phyloP scores from a whole-genome alignment of 2,113 vertebrate species.

The Leucopsar rothschildi region DNA sequence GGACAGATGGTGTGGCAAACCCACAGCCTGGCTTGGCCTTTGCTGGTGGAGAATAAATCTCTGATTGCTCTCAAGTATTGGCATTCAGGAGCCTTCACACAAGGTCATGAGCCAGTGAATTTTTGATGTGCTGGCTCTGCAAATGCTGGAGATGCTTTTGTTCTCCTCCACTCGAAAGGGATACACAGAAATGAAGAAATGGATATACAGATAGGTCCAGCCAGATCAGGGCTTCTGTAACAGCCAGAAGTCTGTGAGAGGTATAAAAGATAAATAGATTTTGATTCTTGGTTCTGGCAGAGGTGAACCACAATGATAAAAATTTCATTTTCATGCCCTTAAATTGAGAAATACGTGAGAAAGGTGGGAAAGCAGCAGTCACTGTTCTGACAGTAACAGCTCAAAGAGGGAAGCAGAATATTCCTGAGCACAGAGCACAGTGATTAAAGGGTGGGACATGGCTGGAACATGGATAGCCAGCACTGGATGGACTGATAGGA shows the following conservation, averaged over 20 bases:
- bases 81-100: neutral
- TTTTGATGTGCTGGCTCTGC: neutral
- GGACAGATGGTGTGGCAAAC: neutral
- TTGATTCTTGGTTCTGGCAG: neutral
- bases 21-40: neutral
- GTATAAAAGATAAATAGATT: neutral
- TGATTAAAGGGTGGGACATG: neutral
- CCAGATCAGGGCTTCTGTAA: neutral
- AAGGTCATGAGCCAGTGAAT: neutral
- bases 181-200: neutral
- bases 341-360: neutral
- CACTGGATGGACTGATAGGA: neutral
- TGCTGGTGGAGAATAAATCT: neutral
- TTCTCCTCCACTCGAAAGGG: neutral
- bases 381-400: neutral
- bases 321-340: neutral
- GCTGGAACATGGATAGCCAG: neutral
- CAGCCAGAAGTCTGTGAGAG: neutral
- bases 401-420: neutral
- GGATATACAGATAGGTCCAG: neutral
- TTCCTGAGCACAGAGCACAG: neutral
- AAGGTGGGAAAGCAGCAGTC: neutral
- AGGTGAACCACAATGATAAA: neutral
- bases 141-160: neutral
- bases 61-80: neutral